Conservation (phyloP, 2,888 invertebrate genomes). For the Thymelicus lineola region DNA sequence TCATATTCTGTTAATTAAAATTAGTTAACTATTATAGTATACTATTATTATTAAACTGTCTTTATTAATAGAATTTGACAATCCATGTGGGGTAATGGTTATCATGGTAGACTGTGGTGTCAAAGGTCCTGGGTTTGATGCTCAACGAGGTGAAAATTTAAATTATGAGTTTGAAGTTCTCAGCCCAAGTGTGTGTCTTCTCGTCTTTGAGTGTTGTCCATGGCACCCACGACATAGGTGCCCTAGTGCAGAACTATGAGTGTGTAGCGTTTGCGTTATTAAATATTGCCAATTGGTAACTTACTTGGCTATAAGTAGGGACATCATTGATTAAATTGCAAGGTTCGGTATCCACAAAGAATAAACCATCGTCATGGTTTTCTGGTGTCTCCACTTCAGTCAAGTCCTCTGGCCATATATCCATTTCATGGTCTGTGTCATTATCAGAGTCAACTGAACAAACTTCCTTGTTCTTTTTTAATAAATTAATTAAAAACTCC, state of each 20-base stretch:
- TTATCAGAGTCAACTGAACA: conserved; percentile 53
- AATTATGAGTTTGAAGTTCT: no score
- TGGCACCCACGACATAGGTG: no score
- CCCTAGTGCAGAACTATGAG: no score
- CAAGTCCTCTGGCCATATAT: conserved; percentile 74
- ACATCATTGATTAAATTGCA: conserved; percentile 55
- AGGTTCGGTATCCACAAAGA: conserved; percentile 76
- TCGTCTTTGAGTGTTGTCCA: no score
- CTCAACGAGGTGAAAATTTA: no score
- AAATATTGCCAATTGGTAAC: conserved; percentile 10
- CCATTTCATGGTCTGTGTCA: conserved; percentile 71
- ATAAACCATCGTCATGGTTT: conserved; percentile 58
- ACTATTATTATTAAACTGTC: not conserved
- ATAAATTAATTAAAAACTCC: conserved; percentile 72
- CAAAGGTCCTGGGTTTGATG: no score
- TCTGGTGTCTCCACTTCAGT: conserved; percentile 43
- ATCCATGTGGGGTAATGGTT: no score
- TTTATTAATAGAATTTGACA: not conserved
- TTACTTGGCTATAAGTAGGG: conserved; percentile 72
- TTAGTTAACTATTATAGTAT: no score
- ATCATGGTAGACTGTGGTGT: no score
- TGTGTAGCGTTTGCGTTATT: not conserved
- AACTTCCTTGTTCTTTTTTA: conserved; percentile 65
- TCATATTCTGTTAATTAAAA: no score
- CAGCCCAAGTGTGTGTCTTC: no score